A percentile compares a stretch with the other conserved stretches of the same genome.
These are phyloP conservation scores for Conomelus anceps DNA, from an alignment of 2,888 invertebrate genomes.

Conservation along the genomic window DNA sequence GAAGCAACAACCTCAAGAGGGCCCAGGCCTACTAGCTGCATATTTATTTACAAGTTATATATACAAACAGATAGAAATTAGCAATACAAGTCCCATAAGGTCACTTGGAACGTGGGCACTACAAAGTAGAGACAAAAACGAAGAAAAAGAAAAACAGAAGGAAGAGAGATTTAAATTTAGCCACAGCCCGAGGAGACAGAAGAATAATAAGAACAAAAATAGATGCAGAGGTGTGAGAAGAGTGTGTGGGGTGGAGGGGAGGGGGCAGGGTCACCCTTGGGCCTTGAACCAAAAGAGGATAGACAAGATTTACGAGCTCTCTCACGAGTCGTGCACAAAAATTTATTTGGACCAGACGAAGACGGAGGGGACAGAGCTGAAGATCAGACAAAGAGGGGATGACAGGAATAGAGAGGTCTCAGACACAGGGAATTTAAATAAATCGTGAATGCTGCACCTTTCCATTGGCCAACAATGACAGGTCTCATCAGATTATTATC, in stretches of 20 bases:
- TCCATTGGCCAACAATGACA: background rate
- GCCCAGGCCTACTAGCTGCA: background rate
- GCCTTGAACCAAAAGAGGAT: background rate
- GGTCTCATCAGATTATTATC: background rate
- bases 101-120: background rate
- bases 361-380: background rate
- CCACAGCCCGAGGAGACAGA: background rate
- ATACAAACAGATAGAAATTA: too few species aligned
- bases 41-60: background rate
- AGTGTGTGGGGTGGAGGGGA: background rate
- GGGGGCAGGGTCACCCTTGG: background rate
- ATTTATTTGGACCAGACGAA: background rate
- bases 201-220: background rate
- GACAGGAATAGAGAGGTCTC: background rate
- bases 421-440: background rate
- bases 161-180: background rate
- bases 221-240: background rate
- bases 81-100: too few species aligned
- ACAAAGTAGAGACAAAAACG: too few species aligned
- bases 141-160: too few species aligned
- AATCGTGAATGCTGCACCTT: background rate
- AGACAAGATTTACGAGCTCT: background rate
- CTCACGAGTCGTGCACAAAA: background rate
- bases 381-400: too few species aligned
- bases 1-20: background rate